Evolutionary conservation across 2,888 invertebrate genomes (phyloP).

Genomic region (Coleophora deauratella): DNA sequence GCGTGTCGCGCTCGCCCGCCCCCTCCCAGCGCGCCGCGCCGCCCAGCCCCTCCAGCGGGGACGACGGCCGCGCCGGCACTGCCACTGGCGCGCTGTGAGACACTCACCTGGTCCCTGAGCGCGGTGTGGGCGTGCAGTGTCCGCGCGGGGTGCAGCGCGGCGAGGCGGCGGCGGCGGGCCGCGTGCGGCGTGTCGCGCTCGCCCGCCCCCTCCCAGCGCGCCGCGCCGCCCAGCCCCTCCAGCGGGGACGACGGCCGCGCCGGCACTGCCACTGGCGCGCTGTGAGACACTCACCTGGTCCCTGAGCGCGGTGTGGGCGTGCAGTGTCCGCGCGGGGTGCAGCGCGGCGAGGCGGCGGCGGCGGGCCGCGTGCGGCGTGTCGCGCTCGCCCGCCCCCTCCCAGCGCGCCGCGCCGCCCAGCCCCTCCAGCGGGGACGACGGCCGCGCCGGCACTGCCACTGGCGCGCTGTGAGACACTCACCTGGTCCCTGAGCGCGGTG

Average conservation of each 20-base stretch:
- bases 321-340: constrained; percentile 86
- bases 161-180: constrained; percentile 77
- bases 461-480: no score
- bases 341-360: constrained; percentile 76
- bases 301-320: no score
- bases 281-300: no score
- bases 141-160: constrained; percentile 82
- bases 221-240: constrained; percentile 51
- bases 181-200: constrained; percentile 73
- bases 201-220: constrained; percentile 76
- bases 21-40: constrained; percentile 74
- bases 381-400: constrained; percentile 65
- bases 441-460: no score
- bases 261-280: no score
- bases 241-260: constrained; percentile 61
- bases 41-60: constrained; percentile 56
- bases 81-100: no score
- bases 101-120: constrained; percentile 78
- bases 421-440: constrained; percentile 58
- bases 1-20: constrained; percentile 47
- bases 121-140: constrained; percentile 79
- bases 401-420: constrained; percentile 70
- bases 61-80: constrained; percentile 60
- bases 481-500: no score
- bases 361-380: constrained; percentile 78